Evolutionary conservation across 2,113 vertebrate species (phyloP).

Genomic region (Ceuthmochares aereus): DNA sequence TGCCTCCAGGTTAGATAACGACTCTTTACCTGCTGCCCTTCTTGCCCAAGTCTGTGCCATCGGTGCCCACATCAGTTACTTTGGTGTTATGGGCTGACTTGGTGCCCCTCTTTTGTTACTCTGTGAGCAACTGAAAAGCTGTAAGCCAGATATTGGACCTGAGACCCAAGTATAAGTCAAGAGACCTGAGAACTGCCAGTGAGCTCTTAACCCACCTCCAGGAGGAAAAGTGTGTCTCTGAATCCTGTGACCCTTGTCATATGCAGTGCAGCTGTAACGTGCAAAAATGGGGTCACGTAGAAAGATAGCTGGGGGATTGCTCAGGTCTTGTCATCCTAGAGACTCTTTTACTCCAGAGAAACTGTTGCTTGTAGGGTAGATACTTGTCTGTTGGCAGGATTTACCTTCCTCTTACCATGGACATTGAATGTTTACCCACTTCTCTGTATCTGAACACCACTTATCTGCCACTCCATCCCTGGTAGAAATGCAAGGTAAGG

Average conservation of each 20-base stretch:
- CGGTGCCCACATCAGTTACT: background rate
- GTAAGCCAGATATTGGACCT: accelerated
- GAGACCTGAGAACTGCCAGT: background rate
- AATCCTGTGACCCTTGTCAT: accelerated
- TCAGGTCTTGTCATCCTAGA: background rate
- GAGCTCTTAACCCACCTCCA: background rate
- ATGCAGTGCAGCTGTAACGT: accelerated
- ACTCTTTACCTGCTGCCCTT: background rate
- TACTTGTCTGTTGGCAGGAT: background rate
- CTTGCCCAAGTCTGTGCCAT: background rate
- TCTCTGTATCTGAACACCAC: background rate
- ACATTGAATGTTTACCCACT: background rate
- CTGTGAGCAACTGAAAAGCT: background rate
- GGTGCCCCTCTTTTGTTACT: background rate
- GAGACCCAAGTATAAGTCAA: background rate
- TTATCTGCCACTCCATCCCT: background rate
- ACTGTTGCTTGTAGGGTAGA: background rate
- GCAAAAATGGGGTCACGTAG: background rate
- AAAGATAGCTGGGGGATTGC: background rate
- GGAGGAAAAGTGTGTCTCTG: background rate
- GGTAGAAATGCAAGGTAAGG: background rate
- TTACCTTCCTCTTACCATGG: background rate
- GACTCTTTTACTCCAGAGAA: background rate
- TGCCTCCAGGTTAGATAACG: background rate
- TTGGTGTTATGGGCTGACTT: background rate